phyloP scores from a whole-genome alignment of 2,888 invertebrate genomes.

The Himalopsyche anomala region DNA sequence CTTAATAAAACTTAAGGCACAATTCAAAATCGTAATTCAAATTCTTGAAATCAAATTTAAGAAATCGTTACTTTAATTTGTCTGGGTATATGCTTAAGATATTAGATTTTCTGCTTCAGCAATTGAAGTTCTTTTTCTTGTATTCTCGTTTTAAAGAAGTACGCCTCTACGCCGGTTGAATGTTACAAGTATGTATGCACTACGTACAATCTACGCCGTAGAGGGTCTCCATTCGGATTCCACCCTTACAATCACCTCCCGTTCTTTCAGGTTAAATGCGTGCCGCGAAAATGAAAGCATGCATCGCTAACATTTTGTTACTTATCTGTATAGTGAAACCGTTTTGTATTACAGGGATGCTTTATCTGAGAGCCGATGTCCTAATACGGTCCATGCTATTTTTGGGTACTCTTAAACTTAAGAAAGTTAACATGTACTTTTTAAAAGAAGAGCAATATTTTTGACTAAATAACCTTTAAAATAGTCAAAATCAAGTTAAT shows the following conservation, averaged over 20 bases:
- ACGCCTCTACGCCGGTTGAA: neutral
- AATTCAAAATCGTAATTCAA: too few species aligned
- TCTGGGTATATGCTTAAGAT: too few species aligned
- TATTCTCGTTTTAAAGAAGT: neutral
- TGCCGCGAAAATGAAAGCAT: constrained; percentile 57
- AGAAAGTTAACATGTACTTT: too few species aligned
- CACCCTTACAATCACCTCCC: constrained; percentile 7
- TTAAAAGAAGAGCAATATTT: too few species aligned
- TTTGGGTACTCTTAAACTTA: too few species aligned
- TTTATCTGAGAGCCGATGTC: constrained; percentile 33
- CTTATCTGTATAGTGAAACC: constrained; percentile 51
- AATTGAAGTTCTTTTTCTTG: neutral
- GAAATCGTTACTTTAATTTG: too few species aligned
- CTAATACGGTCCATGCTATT: neutral
- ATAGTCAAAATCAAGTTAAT: too few species aligned
- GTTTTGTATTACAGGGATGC: neutral
- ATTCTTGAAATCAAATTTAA: too few species aligned
- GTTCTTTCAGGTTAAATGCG: constrained; percentile 47
- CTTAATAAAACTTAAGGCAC: too few species aligned
- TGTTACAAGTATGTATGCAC: neutral
- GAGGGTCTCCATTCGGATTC: constrained; percentile 17
- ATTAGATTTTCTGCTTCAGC: too few species aligned
- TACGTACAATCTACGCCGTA: constrained; percentile 13
- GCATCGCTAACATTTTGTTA: constrained; percentile 58
- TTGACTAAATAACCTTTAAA: too few species aligned